phyloP scores from a whole-genome alignment of 1,140 invertebrate species.

The Drosophila tropicalis region DNA sequence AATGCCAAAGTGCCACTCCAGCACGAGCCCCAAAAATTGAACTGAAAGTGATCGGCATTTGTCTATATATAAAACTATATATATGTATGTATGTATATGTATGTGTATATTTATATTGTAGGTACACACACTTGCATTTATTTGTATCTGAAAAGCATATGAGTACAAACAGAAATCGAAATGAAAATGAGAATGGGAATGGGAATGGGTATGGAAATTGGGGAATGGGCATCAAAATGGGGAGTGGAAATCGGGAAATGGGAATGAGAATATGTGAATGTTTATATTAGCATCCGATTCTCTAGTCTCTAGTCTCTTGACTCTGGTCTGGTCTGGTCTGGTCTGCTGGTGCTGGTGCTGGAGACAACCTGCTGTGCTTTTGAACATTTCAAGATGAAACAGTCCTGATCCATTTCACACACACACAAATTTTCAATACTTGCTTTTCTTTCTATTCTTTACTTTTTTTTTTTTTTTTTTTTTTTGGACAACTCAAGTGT shows the following conservation, averaged over 20 bases:
- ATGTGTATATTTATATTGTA: background rate
- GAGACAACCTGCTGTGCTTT: slow-evolving; percentile 78
- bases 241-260: background rate
- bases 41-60: slow-evolving; percentile 12
- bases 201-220: slow-evolving; percentile 9
- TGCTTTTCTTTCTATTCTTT: slow-evolving; percentile 20
- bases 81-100: background rate
- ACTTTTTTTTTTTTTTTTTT: slow-evolving; percentile 12
- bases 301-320: slow-evolving; percentile 46
- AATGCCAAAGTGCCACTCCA: slow-evolving; percentile 27
- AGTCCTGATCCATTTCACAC: slow-evolving; percentile 64
- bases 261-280: slow-evolving; percentile 32
- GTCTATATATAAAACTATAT: background rate
- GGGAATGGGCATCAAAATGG: background rate
- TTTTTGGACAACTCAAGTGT: slow-evolving; percentile 77
- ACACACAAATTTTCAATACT: slow-evolving; percentile 11
- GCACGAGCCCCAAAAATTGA: slow-evolving; percentile 31
- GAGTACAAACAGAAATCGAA: slow-evolving; percentile 46
- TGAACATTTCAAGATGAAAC: slow-evolving; percentile 71
- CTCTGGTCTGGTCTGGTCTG: slow-evolving; percentile 18
- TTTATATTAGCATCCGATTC: slow-evolving; percentile 71
- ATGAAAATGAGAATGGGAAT: background rate
- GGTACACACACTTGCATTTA: slow-evolving; percentile 4
- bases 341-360: background rate
- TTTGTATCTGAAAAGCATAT: slow-evolving; percentile 32